Percentiles rank a stretch among this genome's conserved stretches.
These are phyloP conservation scores for Leuctra nigra DNA, from an alignment of 2,888 invertebrate genomes.

Conservation along the genomic window DNA sequence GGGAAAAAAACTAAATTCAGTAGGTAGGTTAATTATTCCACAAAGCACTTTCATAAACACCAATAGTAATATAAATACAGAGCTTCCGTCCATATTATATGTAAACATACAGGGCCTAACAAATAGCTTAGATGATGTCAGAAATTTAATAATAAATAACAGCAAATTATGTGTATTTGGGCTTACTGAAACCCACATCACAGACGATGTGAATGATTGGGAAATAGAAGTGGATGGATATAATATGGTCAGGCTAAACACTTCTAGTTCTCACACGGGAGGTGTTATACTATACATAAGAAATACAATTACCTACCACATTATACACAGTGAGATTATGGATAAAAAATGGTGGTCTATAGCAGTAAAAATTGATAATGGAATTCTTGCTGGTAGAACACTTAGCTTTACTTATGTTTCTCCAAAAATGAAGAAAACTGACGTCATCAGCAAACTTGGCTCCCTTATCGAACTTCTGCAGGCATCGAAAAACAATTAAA, in stretches of 20 bases:
- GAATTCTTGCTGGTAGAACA: neutral
- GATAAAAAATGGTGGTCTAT: constrained; percentile 9
- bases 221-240: constrained; percentile 1
- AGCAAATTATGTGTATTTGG: neutral
- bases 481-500: neutral
- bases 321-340: neutral
- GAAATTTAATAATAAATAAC: neutral
- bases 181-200: constrained; percentile 1
- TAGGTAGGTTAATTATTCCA: neutral
- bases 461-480: neutral
- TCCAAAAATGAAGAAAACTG: constrained; percentile 8
- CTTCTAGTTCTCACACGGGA: neutral
- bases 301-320: neutral
- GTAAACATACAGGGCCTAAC: neutral
- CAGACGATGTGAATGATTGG: neutral
- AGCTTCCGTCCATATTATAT: neutral
- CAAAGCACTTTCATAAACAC: too few relatives aligned
- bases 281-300: constrained; percentile 5
- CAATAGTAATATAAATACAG: neutral
- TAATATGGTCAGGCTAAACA: neutral
- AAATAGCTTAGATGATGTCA: neutral
- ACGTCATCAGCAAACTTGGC: neutral
- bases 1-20: neutral
- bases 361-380: constrained; percentile 3
- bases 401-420: neutral